A percentile compares a stretch with the other conserved stretches of the same genome.
Conservation (phyloP, 2,797 vertebrate species). For the Pogoniulus pusillus region DNA sequence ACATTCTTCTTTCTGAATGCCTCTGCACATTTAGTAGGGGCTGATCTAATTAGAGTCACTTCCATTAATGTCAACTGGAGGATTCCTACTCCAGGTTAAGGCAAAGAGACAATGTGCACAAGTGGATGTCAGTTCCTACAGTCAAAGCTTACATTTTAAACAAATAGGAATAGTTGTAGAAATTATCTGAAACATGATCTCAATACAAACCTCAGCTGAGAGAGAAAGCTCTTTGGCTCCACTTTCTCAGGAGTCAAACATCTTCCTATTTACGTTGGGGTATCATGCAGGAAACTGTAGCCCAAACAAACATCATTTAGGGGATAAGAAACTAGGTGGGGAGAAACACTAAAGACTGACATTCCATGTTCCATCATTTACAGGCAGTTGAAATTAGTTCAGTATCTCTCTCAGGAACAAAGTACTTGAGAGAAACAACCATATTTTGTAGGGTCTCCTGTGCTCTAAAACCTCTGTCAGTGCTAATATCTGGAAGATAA, state of each 20-base stretch:
- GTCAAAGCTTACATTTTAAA: neutral
- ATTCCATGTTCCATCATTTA: neutral
- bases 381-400: neutral
- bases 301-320: neutral
- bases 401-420: neutral
- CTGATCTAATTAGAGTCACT: slow-evolving; percentile 49
- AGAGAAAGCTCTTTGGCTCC: neutral
- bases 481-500: neutral
- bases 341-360: neutral
- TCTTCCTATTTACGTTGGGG: neutral
- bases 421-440: neutral
- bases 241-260: neutral
- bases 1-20: slow-evolving; percentile 36
- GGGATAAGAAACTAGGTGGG: neutral
- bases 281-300: neutral
- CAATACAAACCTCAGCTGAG: neutral
- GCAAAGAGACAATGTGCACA: neutral
- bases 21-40: slow-evolving; percentile 33
- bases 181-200: neutral
- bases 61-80: slow-evolving; percentile 13
- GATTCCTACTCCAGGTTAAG: slow-evolving; percentile 19
- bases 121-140: neutral
- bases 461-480: neutral
- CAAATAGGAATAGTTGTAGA: neutral
- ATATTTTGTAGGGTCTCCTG: neutral